Base-by-base conservation (phyloP, 2,797 vertebrate genomes). In the Austrolebias charrua region DNA sequence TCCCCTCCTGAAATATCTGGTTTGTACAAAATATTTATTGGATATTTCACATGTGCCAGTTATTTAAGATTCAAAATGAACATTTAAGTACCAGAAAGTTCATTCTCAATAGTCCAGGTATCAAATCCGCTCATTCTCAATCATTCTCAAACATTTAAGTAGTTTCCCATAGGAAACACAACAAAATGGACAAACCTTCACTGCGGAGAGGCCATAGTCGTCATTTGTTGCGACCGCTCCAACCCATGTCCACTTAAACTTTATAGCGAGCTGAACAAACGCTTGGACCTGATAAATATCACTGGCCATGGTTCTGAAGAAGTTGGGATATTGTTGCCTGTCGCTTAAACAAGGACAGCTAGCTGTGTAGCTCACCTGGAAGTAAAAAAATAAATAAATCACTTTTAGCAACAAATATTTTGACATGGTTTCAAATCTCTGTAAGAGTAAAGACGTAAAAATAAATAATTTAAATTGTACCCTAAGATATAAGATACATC, bases 191-290 rank as follows among this genome's bases (percentile, higher is more conserved):
- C 56, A 58, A 29, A 84, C 86, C 86, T 92, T 91, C 12, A 92
- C 29, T 33, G 87, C 89, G 47, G 79, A 45, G 1, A 58, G 82
- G 0, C 93, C 92, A 43, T 93, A 93, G 63, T 92, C 84, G 5
- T 89, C 90, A 64, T 92, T 83, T 9, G 58, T 80, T 19, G 90
- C 80, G 24, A 93, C 85, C 5, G 91, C 90, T 46, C 87, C 84
- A 13, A 92, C 83, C 86, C 91, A 93, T 4, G 88, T 91, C 92
- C 93, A 93, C 0, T 89, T 88, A 7, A 90, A 92, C 11, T 66
- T 81, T 16, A 86, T 85, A 4, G 84, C 87, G 16, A 93, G 81
- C 31, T 84, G 88, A 5, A 90, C 92, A 52, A 94, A 79, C 28
- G 87, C 87, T 51, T 80, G 64, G 0, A 88, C 89, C 74, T 91